Evolutionary conservation across 2,113 vertebrate species (phyloP).

Genomic region (Syrrhaptes paradoxus): DNA sequence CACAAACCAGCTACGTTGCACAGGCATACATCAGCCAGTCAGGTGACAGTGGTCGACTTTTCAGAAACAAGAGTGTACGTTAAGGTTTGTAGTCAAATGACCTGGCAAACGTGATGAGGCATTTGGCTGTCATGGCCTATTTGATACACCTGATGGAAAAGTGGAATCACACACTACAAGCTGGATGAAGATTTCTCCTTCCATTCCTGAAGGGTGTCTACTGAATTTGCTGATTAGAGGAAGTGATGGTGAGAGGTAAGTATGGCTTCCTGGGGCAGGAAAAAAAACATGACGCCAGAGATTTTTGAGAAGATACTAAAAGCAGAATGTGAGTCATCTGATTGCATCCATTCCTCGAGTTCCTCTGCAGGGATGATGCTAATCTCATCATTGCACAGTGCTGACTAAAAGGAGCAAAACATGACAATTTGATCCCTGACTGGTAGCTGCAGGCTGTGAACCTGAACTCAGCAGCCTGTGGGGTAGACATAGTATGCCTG

Average conservation of each 20-base stretch:
- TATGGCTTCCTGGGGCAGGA: constrained; percentile 37
- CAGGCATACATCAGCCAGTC: background rate
- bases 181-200: background rate
- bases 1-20: background rate
- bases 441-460: background rate
- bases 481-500: rapidly evolving
- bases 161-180: background rate
- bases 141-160: background rate
- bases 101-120: background rate
- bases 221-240: constrained; percentile 32
- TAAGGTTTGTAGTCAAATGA: background rate
- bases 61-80: background rate
- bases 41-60: background rate
- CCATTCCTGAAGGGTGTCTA: constrained; percentile 20
- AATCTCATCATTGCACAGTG: background rate
- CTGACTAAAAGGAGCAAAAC: constrained; percentile 23
- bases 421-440: background rate
- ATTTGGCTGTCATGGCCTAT: background rate
- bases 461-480: background rate
- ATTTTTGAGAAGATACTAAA: constrained; percentile 21
- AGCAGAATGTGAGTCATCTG: constrained; percentile 39
- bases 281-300: background rate
- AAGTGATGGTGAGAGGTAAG: constrained; percentile 51
- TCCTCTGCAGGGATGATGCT: constrained; percentile 11
- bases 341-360: constrained; percentile 52